Percentiles rank a stretch among this genome's conserved stretches.
Evolutionary conservation across 2,888 invertebrate genomes (phyloP).

Genomic region (Acleris cristana): DNA sequence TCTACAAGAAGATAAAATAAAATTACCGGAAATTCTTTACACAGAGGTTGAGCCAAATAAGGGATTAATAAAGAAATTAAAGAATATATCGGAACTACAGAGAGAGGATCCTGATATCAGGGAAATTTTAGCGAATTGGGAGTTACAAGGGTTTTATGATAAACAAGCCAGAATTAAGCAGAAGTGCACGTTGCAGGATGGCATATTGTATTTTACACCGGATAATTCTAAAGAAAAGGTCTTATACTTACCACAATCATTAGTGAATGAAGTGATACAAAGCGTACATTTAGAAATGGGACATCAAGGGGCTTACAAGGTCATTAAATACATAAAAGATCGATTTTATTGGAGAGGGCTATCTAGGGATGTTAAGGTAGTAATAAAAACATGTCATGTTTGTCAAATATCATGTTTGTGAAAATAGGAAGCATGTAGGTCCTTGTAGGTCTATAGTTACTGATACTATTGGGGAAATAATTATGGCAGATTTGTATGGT

Average conservation of each 20-base stretch:
- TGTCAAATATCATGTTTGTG: constrained; percentile 41
- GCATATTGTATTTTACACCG: background rate
- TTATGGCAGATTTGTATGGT: no score
- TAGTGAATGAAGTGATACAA: constrained; percentile 20
- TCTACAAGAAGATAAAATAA: constrained; percentile 12
- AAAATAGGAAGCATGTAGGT: constrained; percentile 36
- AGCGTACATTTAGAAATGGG: constrained; percentile 44
- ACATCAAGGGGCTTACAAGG: constrained; percentile 42
- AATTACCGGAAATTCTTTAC: constrained; percentile 20
- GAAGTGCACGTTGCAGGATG: constrained; percentile 6
- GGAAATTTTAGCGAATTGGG: background rate
- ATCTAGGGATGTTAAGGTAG: constrained; percentile 26
- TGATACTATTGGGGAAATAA: no score
- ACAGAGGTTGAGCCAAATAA: background rate
- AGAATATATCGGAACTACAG: constrained; percentile 17
- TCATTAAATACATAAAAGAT: constrained; percentile 40
- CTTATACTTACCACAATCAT: constrained; percentile 23
- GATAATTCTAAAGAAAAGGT: background rate
- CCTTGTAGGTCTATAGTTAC: background rate
- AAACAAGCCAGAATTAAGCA: background rate
- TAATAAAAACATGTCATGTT: constrained; percentile 37
- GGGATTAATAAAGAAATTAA: constrained; percentile 1
- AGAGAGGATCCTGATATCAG: constrained; percentile 22
- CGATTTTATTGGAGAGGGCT: constrained; percentile 41
- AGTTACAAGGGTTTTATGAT: background rate